Base-by-base conservation (phyloP, 30 jellyfish, hydroid and myxozoan species). In the Chironex yamaguchii region DNA sequence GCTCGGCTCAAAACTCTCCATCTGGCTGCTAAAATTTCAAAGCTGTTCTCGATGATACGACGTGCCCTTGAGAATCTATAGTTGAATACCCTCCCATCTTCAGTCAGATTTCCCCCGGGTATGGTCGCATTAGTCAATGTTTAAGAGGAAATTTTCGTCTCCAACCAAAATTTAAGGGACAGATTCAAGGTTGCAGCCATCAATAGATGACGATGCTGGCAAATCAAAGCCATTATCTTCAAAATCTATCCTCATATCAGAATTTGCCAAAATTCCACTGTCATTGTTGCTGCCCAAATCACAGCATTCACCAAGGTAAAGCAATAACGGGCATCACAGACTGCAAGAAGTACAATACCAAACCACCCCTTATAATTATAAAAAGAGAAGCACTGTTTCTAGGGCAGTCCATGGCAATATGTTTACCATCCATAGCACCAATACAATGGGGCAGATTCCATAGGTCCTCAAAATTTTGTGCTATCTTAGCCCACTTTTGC, bases 351-450 rank as follows among this genome's bases (percentile, higher is more conserved):
- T 1, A 63, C 85, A 20, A 74, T 27, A 73, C 96, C 78, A 78
- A 49, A 74, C 27, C 49, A 76, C 29, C 85, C 74, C 33, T 86
- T 69, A 32, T 84, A 71, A 51, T 86, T 86, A 42, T 76, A 54
- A 36, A 27, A 68, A 4, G 88, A 23, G n/a, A n/a, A 26, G 86
- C 97, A 20, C 81, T 4, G 11, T 25, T 34, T 64, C 66, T 82
- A 2, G 97, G 91, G 35, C 89, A 76, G 58, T 74, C 88, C 4
- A 90, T 75, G 58, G 88, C 84, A 17, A 89, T 82, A 82, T 88
- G 96, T 53, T 89, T 81, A 11, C 97, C 95, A 65, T 89, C 95
- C 34, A 89, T 54, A 17, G 87, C 95, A 62, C 97, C 94, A 79
- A 89, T 82, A 31, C 63, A 82, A 36, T 83, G 96, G 20, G 96